phyloP scores from a whole-genome alignment of 2,888 invertebrate species.

The Zele albiditarsus region DNA sequence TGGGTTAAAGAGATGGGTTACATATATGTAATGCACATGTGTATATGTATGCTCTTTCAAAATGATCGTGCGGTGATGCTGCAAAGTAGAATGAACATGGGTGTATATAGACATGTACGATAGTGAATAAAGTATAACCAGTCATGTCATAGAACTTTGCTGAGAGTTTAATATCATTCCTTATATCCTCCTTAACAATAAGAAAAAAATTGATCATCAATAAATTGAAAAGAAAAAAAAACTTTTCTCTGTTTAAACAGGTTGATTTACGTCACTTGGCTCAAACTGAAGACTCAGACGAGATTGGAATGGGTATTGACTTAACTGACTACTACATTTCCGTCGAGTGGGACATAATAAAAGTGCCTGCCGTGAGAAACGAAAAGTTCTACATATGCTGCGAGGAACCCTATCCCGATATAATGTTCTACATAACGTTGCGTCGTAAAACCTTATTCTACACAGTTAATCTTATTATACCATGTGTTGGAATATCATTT shows the following conservation, averaged over 20 bases:
- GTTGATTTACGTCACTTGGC: constrained; percentile 92
- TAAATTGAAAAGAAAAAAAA: neutral
- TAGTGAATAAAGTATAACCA: neutral
- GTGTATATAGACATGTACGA: neutral
- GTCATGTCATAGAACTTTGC: neutral
- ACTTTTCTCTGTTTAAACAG: constrained; percentile 73
- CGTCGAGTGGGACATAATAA: constrained; percentile 98
- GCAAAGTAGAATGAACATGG: neutral
- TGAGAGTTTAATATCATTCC: neutral
- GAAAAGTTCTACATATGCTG: constrained; percentile 97
- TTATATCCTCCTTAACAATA: neutral
- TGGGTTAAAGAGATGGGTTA: neutral
- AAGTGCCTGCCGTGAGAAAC: constrained; percentile 91
- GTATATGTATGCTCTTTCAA: neutral
- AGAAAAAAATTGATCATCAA: neutral
- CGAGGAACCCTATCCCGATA: constrained; percentile 96
- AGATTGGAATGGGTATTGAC: constrained; percentile 92
- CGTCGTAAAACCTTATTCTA: constrained; percentile 97
- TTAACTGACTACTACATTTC: constrained; percentile 96
- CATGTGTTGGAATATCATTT: constrained; percentile 97
- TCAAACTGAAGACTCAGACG: constrained; percentile 90
- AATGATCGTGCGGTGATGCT: neutral
- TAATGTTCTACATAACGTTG: constrained; percentile 97
- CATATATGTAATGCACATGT: neutral
- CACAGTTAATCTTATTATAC: constrained; percentile 97